phyloP scores from a whole-genome alignment of 2,113 vertebrate species.

The Brachionichthys hirsutus region DNA sequence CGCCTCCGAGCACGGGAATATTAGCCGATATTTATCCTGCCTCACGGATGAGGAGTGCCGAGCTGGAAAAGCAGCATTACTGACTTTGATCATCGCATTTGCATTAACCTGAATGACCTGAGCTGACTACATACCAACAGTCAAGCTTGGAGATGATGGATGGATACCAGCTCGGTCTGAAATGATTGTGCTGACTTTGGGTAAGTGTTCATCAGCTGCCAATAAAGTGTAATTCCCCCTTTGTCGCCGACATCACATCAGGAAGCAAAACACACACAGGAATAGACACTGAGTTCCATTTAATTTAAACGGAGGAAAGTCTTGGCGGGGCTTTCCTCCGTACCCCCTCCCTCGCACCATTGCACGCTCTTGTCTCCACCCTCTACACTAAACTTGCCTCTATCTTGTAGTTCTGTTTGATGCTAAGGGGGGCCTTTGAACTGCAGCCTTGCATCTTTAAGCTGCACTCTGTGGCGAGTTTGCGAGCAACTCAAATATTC shows the following conservation, averaged over 20 bases:
- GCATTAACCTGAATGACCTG: slow-evolving; percentile 58
- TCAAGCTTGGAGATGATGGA: slow-evolving; percentile 39
- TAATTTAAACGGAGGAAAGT: slow-evolving; percentile 12
- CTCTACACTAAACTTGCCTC: slow-evolving; percentile 36
- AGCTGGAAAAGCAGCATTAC: slow-evolving; percentile 23
- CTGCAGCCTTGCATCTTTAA: slow-evolving; percentile 54
- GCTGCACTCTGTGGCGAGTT: slow-evolving; percentile 31
- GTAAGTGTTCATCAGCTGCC: slow-evolving; percentile 34
- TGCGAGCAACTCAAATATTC: slow-evolving; percentile 64
- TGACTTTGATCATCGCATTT: slow-evolving; percentile 54
- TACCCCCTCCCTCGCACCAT: not conserved
- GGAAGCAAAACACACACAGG: slow-evolving; percentile 1
- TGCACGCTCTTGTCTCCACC: slow-evolving; percentile 1
- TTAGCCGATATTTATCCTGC: slow-evolving; percentile 49
- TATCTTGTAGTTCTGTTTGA: slow-evolving; percentile 52
- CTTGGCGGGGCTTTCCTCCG: slow-evolving; percentile 6
- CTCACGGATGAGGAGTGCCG: slow-evolving; percentile 33
- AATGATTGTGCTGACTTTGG: slow-evolving; percentile 25
- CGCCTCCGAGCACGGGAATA: slow-evolving; percentile 16
- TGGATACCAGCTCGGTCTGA: slow-evolving; percentile 33
- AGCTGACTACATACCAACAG: slow-evolving; percentile 33
- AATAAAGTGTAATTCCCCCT: not conserved
- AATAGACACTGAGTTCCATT: slow-evolving; percentile 1
- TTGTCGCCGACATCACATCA: slow-evolving; percentile 15
- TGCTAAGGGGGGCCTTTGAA: slow-evolving; percentile 70